Evolutionary conservation across 2,888 invertebrate species (phyloP), one percentile per base, ranked within the genome.

Genomic region (Agrochola lychnidis): DNA sequence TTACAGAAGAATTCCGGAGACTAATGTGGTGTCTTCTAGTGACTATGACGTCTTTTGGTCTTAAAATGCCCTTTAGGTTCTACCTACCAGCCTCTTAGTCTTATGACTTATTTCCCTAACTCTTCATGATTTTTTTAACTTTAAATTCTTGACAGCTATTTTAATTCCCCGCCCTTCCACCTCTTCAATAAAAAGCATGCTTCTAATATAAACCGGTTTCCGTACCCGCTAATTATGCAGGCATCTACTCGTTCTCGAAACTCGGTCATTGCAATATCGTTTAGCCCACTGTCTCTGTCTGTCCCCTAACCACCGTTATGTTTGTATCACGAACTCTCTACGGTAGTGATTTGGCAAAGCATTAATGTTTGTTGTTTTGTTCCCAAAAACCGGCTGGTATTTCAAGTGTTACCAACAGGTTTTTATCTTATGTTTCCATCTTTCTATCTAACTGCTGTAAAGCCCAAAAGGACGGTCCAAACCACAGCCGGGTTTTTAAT

Each of bases 241-340:
- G 83, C 67, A 87, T 84, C 78, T 84, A 82, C 73, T 70, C 70
- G 76, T 67, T 67, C 82, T 74, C 68, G 53, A 72, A 88, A 79
- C 85, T 80, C 83, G 87, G 89, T 85, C 87, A 87, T 64, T 79
- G 76, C 71, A 64, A 78, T 84, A 84, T 84, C 80, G 76, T 83
- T 69, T 53, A 62, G 22, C 66, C 36, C 19, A 68, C 78, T 62
- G 71, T 68, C 57, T 84, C 84, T 78, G 79, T n/a, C 30, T 76
- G 85, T 87, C 75, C 76, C 70, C 73, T 51, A 30, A 67, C 51
- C 25, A 78, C 82, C 82, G 87, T 87, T 84, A 84, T 66, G 45
- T 78, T 66, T 53, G 62, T 69, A 66, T 68, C 69, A 83, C 73
- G 73, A 79, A 69, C 40, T 78, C 62, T 79, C 19, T 12, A 68